Percentiles rank a stretch among this genome's conserved stretches.
phyloP scores from a whole-genome alignment of 2,797 vertebrate species.

The Australoheros facetus region DNA sequence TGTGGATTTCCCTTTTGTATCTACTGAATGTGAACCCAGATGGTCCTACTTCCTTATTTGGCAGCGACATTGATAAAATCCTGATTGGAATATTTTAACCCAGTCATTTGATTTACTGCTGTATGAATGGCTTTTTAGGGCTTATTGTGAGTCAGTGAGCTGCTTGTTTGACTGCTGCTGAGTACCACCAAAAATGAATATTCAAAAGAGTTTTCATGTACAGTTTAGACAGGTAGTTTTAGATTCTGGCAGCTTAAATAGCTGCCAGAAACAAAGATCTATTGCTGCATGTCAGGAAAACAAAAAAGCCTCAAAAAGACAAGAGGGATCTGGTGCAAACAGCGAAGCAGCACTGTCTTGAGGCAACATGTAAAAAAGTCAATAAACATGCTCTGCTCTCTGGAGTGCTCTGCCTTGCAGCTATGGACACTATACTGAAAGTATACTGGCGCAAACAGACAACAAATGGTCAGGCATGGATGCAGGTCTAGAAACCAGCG shows the following conservation, averaged over 20 bases:
- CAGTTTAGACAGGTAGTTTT: neutral
- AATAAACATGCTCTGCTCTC: constrained; percentile 68
- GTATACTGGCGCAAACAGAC: constrained; percentile 38
- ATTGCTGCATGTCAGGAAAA: neutral
- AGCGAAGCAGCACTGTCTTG: constrained; percentile 29
- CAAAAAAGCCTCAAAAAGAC: neutral
- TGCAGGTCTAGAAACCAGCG: neutral
- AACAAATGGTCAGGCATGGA: constrained; percentile 34
- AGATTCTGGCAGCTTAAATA: neutral
- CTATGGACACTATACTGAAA: constrained; percentile 28
- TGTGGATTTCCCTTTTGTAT: constrained; percentile 55
- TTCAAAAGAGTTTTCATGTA: constrained; percentile 1
- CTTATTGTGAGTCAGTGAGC: constrained; percentile 29
- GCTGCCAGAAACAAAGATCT: neutral
- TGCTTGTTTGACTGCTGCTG: constrained; percentile 26
- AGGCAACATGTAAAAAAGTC: constrained; percentile 43
- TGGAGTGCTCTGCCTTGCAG: constrained; percentile 59
- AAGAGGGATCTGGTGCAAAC: constrained; percentile 9
- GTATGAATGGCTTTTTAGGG: constrained; percentile 44
- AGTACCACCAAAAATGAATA: neutral
- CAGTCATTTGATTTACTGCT: constrained; percentile 34
- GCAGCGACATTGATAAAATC: constrained; percentile 44
- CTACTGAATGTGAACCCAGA: constrained; percentile 38
- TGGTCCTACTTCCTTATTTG: constrained; percentile 61
- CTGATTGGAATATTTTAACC: constrained; percentile 43